Conservation (phyloP, 2,888 invertebrate species). For the Drosophila phalerata region DNA sequence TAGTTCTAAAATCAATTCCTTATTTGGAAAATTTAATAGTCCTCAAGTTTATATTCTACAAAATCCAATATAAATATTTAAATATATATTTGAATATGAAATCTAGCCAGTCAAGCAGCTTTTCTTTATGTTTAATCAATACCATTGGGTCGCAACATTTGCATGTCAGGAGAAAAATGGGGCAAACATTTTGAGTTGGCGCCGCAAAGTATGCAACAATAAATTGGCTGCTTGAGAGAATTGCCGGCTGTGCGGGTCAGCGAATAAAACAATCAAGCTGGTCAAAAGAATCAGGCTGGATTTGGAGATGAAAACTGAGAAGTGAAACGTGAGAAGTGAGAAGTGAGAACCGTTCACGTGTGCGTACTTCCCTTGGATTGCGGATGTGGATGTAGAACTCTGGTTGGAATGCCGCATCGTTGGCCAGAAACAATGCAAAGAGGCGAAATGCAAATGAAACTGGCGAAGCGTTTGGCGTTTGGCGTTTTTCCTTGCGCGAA, state of each 20-base stretch:
- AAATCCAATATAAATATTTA: not conserved
- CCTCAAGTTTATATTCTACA: not conserved
- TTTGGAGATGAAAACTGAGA: constrained; percentile 12
- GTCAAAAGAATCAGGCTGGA: constrained; percentile 7
- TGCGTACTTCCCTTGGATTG: constrained; percentile 31
- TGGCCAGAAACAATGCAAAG: constrained; percentile 59
- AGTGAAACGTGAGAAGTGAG: not conserved
- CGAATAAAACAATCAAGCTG: constrained; percentile 78
- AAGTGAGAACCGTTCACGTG: constrained; percentile 24
- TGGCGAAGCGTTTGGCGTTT: constrained; percentile 52
- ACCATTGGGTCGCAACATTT: no score
- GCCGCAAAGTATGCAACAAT: constrained; percentile 49
- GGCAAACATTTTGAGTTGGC: constrained; percentile 6
- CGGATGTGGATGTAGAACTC: constrained; percentile 11
- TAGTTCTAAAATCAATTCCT: no score
- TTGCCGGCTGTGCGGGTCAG: constrained; percentile 76
- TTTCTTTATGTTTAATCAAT: not conserved
- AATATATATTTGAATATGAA: not conserved
- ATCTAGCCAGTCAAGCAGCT: not conserved
- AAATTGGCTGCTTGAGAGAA: constrained; percentile 26
- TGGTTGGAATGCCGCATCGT: constrained; percentile 51
- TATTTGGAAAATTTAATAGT: not conserved
- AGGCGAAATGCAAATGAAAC: constrained; percentile 65
- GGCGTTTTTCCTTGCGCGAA: constrained; percentile 65
- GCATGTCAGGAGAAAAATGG: not conserved